phyloP scores from a whole-genome alignment of 2,113 vertebrate genomes.

The Chunga burmeisteri region DNA sequence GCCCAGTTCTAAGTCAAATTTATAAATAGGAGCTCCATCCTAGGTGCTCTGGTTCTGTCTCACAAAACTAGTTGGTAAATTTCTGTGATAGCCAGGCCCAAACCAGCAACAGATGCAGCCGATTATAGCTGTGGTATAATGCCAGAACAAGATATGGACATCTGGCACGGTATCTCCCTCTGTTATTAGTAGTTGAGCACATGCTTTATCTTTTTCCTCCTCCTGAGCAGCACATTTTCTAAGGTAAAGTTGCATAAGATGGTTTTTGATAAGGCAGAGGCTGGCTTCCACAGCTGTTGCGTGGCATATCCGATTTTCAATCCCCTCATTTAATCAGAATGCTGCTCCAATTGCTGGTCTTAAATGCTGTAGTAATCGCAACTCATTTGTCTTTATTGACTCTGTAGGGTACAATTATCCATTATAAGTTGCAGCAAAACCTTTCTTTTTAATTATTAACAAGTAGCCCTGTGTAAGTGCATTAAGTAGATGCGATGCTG shows the following conservation, averaged over 20 bases:
- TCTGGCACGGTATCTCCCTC: neutral
- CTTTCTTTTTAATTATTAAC: slow-evolving; percentile 41
- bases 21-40: neutral
- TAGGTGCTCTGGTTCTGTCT: neutral
- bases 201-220: neutral
- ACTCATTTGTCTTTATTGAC: neutral
- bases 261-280: neutral
- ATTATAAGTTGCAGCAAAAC: neutral
- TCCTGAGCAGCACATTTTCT: neutral
- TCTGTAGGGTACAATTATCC: neutral
- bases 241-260: neutral
- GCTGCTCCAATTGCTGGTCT: neutral
- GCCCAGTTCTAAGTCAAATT: neutral
- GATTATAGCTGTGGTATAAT: neutral
- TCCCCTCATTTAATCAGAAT: neutral
- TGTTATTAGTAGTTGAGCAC: neutral
- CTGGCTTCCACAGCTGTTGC: neutral
- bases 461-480: neutral
- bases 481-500: neutral
- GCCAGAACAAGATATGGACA: neutral
- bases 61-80: neutral
- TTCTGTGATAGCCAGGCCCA: neutral
- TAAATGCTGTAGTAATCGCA: neutral
- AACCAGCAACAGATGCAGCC: neutral
- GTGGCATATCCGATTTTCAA: neutral